Evolutionary conservation across 2,888 invertebrate genomes (phyloP).

Genomic region (Chymomyza amoena): DNA sequence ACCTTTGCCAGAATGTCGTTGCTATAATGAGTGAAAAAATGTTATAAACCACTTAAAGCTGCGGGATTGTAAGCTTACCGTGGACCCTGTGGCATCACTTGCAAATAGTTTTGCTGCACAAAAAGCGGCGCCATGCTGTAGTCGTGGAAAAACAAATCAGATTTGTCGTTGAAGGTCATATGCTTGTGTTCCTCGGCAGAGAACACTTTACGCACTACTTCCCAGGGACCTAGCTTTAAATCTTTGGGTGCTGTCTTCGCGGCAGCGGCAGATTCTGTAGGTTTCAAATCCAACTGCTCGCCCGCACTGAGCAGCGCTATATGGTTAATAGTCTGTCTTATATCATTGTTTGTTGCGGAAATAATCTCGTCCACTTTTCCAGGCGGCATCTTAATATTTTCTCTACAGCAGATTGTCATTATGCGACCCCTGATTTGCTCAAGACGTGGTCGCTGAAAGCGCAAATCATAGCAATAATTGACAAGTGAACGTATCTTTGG

Average conservation of each 20-base stretch:
- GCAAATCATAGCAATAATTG: slow-evolving; percentile 95
- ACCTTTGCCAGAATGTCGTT: slow-evolving; percentile 84
- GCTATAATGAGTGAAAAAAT: slow-evolving; percentile 34
- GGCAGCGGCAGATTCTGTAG: slow-evolving; percentile 80
- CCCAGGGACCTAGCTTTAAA: slow-evolving; percentile 95
- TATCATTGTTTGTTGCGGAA: slow-evolving; percentile 92
- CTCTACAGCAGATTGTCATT: slow-evolving; percentile 94
- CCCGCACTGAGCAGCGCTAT: slow-evolving; percentile 88
- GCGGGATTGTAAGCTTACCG: slow-evolving; percentile 80
- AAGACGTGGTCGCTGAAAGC: slow-evolving; percentile 89
- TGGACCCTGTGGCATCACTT: slow-evolving; percentile 87
- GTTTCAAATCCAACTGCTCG: slow-evolving; percentile 79
- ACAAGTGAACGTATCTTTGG: slow-evolving; percentile 95
- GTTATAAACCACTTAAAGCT: neutral
- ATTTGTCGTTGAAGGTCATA: slow-evolving; percentile 90
- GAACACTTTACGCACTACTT: slow-evolving; percentile 93
- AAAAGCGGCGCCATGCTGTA: slow-evolving; percentile 97
- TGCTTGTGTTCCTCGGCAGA: slow-evolving; percentile 86
- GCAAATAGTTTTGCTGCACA: slow-evolving; percentile 97
- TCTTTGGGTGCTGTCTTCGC: slow-evolving; percentile 87
- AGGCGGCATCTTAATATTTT: slow-evolving; percentile 88
- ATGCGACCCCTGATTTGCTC: slow-evolving; percentile 96
- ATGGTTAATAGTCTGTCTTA: slow-evolving; percentile 95
- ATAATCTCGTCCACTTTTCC: slow-evolving; percentile 92
- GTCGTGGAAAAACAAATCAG: slow-evolving; percentile 97